Base-by-base conservation (phyloP, 2,888 invertebrate genomes). In the Cataglyphis livida region DNA sequence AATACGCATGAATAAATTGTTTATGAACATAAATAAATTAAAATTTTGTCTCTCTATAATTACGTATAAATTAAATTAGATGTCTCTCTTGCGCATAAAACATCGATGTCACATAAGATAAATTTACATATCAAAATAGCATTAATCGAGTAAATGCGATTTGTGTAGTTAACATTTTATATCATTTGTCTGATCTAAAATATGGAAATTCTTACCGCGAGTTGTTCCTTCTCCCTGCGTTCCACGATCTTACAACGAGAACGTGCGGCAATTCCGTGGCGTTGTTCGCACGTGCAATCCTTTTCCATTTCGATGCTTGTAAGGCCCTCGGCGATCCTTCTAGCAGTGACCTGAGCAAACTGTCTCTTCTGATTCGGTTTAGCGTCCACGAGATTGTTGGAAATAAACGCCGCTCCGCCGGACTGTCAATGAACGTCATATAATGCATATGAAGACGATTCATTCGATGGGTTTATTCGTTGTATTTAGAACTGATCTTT, bases 331-430 rank as follows among this genome's bases (percentile, higher is more conserved):
- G 90, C 93, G 70, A 95, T 90, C 84, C 93, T 92, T 82, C 92
- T 92, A 1, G 94, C 93, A 3, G 92, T 90, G 6, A 96, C 95
- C 90, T 96, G 95, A 38, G 96, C 87, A 95, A 95, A 97, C 93
- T 96, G 96, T 93, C 96, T 96, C 94, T 95, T 96, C 87, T 96
- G 96, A 15, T 95, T 95, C 0, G 95, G 94, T 91, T 96, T 96
- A 79, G 95, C 94, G 0, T 94, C 94, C 75, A 95, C 85, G 95
- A 96, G 96, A 94, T 96, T 96, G 84, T 95, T 95, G 3, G 96
- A 94, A 9, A 96, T 96, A 95, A 97, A 97, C 12, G 96, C 95
- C 18, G 96, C 95, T 28, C 97, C 97, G 73, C 95, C 96, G 54
- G 95, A 95, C 96, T 97, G 94, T 28, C 1, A 93, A 93, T 84